Evolutionary conservation across 2,888 invertebrate species (phyloP), one percentile per base, ranked within the genome.

Genomic region (Hemaris fuciformis): DNA sequence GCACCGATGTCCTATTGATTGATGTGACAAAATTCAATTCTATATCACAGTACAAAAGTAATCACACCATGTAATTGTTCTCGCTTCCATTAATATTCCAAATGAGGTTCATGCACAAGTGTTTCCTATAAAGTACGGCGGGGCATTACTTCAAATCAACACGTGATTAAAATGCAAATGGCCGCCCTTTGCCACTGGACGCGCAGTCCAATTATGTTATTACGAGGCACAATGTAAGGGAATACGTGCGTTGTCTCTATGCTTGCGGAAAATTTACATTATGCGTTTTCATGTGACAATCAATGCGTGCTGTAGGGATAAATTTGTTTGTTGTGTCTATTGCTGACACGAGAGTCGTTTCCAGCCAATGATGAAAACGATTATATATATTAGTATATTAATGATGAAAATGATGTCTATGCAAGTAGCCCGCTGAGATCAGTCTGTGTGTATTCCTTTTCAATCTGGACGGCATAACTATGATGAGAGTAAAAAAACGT

Each of bases 141-240:
- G 74, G 66, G 81, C 83, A 84, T 86, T 81, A 86, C 81, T 85
- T 84, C 81, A 84, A 89, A 90, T 87, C 84, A 87, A 82, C 87
- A 79, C 84, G 83, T 87, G 82, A 86, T 90, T 87, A 87, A 88
- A 85, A 91, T 91, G 89, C 85, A 88, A 90, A 90, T 89, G 72
- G 71, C 66, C 61, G 74, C 82, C 83, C 84, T 84, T 84, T 83
- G 82, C 79, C 69, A 73, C 65, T 66, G 71, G 75, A 72, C 77
- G 67, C 73, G 74, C 69, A 74, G 76, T 70, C 80, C 84, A 87
- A 87, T 86, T 85, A 88, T 80, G 82, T 83, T 78, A 85, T 87
- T 85, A 87, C 80, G 77, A 74, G 73, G 70, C 42, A 41, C 41
- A 46, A 48, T 23, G 60, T 60, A 38, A 60, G 53, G 53, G 60